Evolutionary conservation across 1,140 invertebrate species (phyloP).

Genomic region (Bombus affinis): DNA sequence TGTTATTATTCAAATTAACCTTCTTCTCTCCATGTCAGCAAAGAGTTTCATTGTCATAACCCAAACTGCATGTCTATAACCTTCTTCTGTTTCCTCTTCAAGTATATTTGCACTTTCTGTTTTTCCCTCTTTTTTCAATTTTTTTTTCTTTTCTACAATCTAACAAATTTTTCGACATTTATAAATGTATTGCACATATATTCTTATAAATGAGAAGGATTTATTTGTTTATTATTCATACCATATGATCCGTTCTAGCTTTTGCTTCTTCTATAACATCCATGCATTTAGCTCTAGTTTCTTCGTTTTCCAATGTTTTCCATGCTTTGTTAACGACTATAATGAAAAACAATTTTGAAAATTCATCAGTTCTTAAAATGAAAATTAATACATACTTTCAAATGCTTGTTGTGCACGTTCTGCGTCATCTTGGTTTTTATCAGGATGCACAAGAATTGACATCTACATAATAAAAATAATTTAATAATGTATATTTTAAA

Average conservation of each 20-base stretch:
- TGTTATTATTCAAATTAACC: slow-evolving; percentile 73
- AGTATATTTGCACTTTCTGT: slow-evolving; percentile 83
- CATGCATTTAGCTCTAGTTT: slow-evolving; percentile 95
- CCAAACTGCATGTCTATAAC: slow-evolving; percentile 97
- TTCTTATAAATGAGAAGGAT: not conserved
- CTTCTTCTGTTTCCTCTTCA: slow-evolving; percentile 97
- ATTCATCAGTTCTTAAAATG: not conserved
- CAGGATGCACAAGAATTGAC: slow-evolving; percentile 99
- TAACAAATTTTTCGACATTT: slow-evolving; percentile 77
- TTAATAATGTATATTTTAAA: not conserved
- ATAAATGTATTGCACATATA: not conserved
- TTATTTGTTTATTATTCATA: slow-evolving; percentile 70
- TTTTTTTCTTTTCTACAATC: slow-evolving; percentile 97
- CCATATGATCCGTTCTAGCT: slow-evolving; percentile 96
- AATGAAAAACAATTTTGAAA: slow-evolving; percentile 63
- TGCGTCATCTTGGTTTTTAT: slow-evolving; percentile 98
- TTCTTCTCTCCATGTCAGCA: slow-evolving; percentile 96
- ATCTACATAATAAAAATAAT: slow-evolving; percentile 83
- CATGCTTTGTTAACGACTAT: slow-evolving; percentile 96
- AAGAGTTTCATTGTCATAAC: slow-evolving; percentile 99
- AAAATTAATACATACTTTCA: slow-evolving; percentile 85
- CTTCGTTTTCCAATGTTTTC: slow-evolving; percentile 97
- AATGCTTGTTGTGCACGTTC: slow-evolving; percentile 97
- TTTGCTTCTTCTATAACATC: slow-evolving; percentile 99
- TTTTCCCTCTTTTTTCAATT: slow-evolving; percentile 96